A percentile compares a stretch with the other conserved stretches of the same genome.
These are phyloP conservation scores for Apus apus DNA, from an alignment of 2,113 vertebrate genomes.

Conservation along the genomic window DNA sequence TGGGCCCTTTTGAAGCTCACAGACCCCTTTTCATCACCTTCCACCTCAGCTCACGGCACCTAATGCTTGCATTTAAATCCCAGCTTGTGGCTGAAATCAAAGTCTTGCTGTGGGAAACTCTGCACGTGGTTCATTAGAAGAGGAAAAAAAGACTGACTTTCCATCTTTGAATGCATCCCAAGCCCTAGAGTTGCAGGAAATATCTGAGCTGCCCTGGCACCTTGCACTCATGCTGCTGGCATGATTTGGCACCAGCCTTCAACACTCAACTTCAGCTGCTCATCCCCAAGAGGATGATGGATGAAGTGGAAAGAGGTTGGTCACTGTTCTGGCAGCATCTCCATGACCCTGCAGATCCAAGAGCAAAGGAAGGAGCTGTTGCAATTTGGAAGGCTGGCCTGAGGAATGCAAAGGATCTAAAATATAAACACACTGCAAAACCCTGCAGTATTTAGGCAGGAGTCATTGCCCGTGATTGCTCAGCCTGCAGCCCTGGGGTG, in stretches of 20 bases:
- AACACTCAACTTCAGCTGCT: background rate
- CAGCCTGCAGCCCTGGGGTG: background rate
- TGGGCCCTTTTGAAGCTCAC: background rate
- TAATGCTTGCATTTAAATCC: background rate
- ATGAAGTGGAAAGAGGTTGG: background rate
- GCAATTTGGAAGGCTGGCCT: background rate
- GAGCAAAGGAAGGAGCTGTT: background rate
- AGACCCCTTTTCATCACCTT: constrained; percentile 15
- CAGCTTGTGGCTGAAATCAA: constrained; percentile 5
- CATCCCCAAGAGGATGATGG: background rate
- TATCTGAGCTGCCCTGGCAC: accelerated
- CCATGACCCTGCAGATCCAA: background rate
- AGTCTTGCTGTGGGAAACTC: constrained; percentile 15
- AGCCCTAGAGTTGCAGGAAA: background rate
- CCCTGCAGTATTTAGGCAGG: background rate
- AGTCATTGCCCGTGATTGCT: background rate
- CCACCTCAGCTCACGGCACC: background rate
- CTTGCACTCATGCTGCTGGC: background rate
- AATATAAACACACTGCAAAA: background rate
- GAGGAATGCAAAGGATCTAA: background rate
- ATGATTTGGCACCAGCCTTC: background rate
- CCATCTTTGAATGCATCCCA: background rate
- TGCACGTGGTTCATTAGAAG: constrained; percentile 5
- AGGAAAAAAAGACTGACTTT: background rate
- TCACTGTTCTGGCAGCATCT: background rate